Evolutionary conservation across 2,113 vertebrate species (phyloP).

Genomic region (Ciconia boyciana): DNA sequence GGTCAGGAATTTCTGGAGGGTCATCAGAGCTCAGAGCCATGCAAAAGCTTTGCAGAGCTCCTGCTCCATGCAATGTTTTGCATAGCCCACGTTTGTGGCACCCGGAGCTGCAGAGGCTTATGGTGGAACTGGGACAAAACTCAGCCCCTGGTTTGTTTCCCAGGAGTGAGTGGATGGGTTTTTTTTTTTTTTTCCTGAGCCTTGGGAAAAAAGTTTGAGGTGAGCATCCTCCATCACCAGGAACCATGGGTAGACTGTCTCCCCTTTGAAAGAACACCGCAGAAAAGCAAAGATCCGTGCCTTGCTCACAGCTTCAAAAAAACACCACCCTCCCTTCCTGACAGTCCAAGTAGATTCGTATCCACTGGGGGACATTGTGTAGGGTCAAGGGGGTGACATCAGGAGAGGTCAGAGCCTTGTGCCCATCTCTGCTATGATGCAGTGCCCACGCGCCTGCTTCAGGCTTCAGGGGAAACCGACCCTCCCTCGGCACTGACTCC

Average conservation of each 20-base stretch:
- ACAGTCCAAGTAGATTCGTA: background rate
- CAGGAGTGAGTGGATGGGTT: background rate
- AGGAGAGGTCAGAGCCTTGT: background rate
- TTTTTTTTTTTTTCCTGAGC: background rate
- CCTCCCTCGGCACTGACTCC: background rate
- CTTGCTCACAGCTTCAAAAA: background rate
- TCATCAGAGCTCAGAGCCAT: background rate
- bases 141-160: background rate
- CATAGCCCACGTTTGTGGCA: background rate
- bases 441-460: background rate
- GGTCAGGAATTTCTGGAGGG: background rate
- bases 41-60: background rate
- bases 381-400: background rate
- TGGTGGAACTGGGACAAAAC: background rate
- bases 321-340: background rate
- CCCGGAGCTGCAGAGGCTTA: background rate
- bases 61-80: background rate
- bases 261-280: background rate
- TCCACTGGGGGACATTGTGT: accelerated
- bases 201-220: background rate
- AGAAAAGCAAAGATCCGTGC: background rate
- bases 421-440: background rate
- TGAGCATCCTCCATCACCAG: too few species aligned
- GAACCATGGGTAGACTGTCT: background rate
- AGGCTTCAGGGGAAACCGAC: too few species aligned